Conservation (phyloP, 1,140 invertebrate genomes). For the roundworm (Caenorhabditis elegans) region DNA sequence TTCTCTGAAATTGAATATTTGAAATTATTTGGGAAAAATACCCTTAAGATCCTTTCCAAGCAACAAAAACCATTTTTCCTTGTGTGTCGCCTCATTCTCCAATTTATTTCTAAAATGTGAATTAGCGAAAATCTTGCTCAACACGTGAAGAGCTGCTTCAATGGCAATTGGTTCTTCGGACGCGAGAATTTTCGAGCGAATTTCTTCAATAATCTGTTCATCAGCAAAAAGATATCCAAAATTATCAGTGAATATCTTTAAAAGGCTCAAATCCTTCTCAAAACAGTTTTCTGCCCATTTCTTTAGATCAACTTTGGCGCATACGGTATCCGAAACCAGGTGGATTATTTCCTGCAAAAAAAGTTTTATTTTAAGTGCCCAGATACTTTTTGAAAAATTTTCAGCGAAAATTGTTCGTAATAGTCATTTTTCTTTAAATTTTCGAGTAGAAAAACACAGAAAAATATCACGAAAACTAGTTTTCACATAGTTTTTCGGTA, state of each 20-base stretch:
- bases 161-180: not conserved
- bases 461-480: no score
- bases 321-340: not conserved
- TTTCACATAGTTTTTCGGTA: no score
- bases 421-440: no score
- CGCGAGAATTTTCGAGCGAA: not conserved
- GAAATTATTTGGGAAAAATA: no score
- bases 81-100: not conserved
- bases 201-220: not conserved
- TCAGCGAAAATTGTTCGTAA: no score
- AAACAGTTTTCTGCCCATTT: not conserved
- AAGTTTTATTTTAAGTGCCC: not conserved
- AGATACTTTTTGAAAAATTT: not conserved
- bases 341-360: not conserved
- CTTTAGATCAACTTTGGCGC: not conserved
- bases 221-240: not conserved
- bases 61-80: not conserved
- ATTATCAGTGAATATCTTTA: not conserved
- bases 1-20: no score
- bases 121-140: not conserved
- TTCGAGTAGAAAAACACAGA: no score
- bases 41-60: not conserved
- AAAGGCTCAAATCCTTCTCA: not conserved
- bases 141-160: not conserved
- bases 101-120: not conserved